Percentiles rank a stretch among this genome's conserved stretches.
These are phyloP conservation scores for Rotaria socialis DNA, from an alignment of 2,888 invertebrate genomes.

Conservation along the genomic window DNA sequence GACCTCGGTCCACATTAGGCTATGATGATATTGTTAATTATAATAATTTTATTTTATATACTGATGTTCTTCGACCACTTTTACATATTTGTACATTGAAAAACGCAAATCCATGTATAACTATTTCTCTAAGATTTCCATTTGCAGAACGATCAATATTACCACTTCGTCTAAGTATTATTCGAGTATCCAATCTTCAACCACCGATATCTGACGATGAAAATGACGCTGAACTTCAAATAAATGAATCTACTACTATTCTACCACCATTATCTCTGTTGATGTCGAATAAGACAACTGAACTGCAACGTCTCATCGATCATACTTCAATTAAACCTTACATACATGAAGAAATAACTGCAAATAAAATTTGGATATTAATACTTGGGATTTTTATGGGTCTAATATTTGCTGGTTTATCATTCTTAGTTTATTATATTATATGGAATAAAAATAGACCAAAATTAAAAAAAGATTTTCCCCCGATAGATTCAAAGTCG, in stretches of 20 bases:
- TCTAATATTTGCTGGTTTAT: neutral
- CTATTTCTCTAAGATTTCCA: neutral
- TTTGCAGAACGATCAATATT: slow-evolving; percentile 28
- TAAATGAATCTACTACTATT: neutral
- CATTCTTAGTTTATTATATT: neutral
- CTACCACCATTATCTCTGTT: neutral
- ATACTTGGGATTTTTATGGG: neutral
- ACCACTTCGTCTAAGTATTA: slow-evolving; percentile 12
- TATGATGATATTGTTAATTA: slow-evolving; percentile 23
- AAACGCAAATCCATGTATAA: neutral
- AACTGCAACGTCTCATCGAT: neutral
- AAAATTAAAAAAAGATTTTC: neutral
- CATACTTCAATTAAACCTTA: neutral
- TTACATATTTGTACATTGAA: slow-evolving; percentile 9
- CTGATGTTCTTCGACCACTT: slow-evolving; percentile 12
- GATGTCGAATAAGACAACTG: neutral
- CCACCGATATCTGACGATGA: neutral
- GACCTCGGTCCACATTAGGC: slow-evolving; percentile 34
- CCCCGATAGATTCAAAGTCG: neutral
- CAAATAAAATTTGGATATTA: neutral
- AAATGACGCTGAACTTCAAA: neutral
- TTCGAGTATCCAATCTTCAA: neutral
- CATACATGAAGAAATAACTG: neutral
- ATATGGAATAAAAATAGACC: neutral
- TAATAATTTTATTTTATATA: neutral